Conservation (phyloP, 2,113 vertebrate genomes). For the Aegypius monachus region DNA sequence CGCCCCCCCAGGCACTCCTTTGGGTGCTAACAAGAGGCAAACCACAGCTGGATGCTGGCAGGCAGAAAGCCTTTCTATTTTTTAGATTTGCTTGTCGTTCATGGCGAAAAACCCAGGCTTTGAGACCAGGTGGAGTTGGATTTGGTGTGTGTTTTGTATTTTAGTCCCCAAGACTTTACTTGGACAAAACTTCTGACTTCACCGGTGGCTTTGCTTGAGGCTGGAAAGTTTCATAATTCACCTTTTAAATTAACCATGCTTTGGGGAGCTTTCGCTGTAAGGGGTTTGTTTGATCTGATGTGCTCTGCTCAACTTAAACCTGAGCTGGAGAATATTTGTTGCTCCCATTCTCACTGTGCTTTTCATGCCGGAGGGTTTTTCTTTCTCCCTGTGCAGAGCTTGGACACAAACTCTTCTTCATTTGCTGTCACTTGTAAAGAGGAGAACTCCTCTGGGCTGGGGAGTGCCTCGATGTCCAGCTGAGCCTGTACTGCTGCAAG, state of each 20-base stretch:
- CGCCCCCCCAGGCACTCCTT: neutral
- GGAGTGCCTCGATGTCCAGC: neutral
- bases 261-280: neutral
- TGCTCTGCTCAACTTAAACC: neutral
- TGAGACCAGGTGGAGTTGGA: neutral
- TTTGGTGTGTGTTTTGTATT: neutral
- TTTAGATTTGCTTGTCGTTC: neutral
- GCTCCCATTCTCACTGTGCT: neutral
- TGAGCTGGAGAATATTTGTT: neutral
- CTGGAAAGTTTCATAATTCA: conserved; percentile 40
- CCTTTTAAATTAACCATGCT: conserved; percentile 45
- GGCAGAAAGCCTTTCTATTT: neutral
- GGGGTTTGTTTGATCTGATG: conserved; percentile 22
- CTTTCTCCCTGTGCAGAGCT: neutral
- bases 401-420: neutral
- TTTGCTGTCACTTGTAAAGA: neutral
- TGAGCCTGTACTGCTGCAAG: neutral
- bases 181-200: neutral
- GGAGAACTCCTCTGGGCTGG: neutral
- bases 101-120: neutral
- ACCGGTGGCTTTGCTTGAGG: conserved; percentile 24
- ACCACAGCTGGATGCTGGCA: neutral
- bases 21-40: neutral
- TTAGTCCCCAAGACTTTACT: neutral
- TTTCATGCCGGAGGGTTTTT: neutral